Percentiles rank a stretch among this genome's conserved stretches.
Conservation (phyloP, 2,113 vertebrate species). For the Chloroceryle aenea region DNA sequence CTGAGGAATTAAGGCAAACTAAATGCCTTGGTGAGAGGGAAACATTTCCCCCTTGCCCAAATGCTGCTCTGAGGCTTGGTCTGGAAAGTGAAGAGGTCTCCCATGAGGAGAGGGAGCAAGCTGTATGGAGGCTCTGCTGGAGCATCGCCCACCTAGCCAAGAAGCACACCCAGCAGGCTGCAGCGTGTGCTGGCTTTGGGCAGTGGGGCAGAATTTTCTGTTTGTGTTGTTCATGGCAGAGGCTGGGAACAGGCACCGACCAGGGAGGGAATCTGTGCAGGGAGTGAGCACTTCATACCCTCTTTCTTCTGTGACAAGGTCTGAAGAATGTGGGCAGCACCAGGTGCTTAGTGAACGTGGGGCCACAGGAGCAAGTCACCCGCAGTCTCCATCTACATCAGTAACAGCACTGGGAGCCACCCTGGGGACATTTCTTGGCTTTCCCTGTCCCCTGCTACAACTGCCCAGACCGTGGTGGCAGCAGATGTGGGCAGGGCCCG, state of each 20-base stretch:
- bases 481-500: not conserved
- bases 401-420: not conserved
- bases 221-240: not conserved
- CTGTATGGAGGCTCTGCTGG: not conserved
- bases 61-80: not conserved
- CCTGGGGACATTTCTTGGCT: not conserved
- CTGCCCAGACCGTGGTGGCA: not conserved
- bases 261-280: not conserved
- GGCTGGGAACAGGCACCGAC: not conserved
- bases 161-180: not conserved
- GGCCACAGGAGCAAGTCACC: not conserved
- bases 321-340: not conserved
- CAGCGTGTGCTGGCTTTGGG: accelerated
- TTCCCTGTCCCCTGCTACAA: not conserved
- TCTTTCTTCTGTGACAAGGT: accelerated
- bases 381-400: not conserved
- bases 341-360: not conserved
- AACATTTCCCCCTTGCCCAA: not conserved
- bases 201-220: not conserved
- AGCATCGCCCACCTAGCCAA: accelerated
- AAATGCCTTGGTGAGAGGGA: not conserved
- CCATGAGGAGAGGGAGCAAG: not conserved
- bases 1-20: not conserved
- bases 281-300: not conserved
- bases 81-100: not conserved